Conservation (phyloP, 92 coral and sea anemone species). For the Siderastrea radians region DNA sequence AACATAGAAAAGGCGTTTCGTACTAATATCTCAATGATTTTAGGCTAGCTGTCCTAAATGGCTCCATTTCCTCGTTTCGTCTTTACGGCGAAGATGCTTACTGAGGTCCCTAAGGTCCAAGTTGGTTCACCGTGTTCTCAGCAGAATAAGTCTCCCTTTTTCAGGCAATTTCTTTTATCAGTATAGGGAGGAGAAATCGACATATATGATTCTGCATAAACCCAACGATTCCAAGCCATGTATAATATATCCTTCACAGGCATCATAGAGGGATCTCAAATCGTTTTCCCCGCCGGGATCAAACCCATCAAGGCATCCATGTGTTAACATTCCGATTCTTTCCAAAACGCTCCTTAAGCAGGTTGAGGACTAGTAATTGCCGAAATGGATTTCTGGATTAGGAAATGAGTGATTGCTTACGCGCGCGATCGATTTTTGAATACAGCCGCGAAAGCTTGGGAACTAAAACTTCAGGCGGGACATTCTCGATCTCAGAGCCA, state of each 20-base stretch:
- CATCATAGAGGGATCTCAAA: slow-evolving; percentile 57
- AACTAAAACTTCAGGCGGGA: no score
- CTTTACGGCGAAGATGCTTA: not conserved
- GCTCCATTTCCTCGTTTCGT: slow-evolving; percentile 11
- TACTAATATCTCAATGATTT: not conserved
- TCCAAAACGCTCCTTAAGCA: slow-evolving; percentile 74
- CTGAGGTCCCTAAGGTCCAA: slow-evolving; percentile 17
- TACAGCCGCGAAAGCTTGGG: no score
- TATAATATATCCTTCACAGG: slow-evolving; percentile 60
- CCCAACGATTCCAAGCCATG: slow-evolving; percentile 69
- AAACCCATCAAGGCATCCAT: slow-evolving; percentile 65
- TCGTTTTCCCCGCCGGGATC: slow-evolving; percentile 48
- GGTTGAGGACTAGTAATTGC: slow-evolving; percentile 67
- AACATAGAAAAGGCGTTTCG: not conserved
- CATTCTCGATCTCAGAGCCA: no score
- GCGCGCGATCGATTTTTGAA: no score
- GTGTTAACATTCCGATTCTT: slow-evolving; percentile 42
- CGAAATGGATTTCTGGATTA: no score
- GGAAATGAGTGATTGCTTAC: no score
- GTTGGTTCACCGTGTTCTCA: slow-evolving; percentile 1
- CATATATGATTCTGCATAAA: slow-evolving; percentile 62
- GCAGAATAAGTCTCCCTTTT: not conserved
- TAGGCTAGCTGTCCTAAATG: not conserved
- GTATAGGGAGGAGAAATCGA: slow-evolving; percentile 52
- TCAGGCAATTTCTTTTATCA: slow-evolving; percentile 65